phyloP scores from a whole-genome alignment of 2,113 vertebrate species.

The Tetrax tetrax region DNA sequence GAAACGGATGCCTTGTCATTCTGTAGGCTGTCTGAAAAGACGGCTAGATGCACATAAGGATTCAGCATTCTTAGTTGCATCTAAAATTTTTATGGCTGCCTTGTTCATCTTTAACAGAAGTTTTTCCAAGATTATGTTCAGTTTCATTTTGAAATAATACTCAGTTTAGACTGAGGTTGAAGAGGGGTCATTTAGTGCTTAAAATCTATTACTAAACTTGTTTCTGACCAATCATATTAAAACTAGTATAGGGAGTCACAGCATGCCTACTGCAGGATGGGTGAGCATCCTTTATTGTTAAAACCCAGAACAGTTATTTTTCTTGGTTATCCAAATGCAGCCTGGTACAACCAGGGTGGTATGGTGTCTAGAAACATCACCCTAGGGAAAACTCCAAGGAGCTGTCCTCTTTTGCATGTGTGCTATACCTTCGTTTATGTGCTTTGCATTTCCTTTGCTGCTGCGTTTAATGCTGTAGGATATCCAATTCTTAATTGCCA shows the following conservation, averaged over 20 bases:
- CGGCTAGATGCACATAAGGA: neutral
- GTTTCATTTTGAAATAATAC: neutral
- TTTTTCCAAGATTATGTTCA: neutral
- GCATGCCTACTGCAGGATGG: neutral
- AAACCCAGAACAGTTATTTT: neutral
- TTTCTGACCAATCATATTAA: neutral
- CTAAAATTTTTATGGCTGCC: neutral
- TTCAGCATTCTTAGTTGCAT: neutral
- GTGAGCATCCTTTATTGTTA: neutral
- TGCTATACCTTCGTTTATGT: neutral
- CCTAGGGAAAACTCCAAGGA: neutral
- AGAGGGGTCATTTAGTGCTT: neutral
- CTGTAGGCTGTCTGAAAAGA: neutral
- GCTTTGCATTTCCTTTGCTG: neutral
- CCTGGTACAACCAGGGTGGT: neutral
- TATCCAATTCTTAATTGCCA: neutral
- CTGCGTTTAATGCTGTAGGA: neutral
- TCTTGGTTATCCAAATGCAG: fast-evolving
- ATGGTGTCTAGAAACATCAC: neutral
- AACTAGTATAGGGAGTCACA: neutral
- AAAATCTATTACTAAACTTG: neutral
- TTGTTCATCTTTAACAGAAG: neutral
- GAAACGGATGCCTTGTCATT: neutral
- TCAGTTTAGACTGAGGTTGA: neutral
- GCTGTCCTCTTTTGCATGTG: neutral